Conservation (phyloP, 1,140 invertebrate species). For the Harpegnathos saltator region DNA sequence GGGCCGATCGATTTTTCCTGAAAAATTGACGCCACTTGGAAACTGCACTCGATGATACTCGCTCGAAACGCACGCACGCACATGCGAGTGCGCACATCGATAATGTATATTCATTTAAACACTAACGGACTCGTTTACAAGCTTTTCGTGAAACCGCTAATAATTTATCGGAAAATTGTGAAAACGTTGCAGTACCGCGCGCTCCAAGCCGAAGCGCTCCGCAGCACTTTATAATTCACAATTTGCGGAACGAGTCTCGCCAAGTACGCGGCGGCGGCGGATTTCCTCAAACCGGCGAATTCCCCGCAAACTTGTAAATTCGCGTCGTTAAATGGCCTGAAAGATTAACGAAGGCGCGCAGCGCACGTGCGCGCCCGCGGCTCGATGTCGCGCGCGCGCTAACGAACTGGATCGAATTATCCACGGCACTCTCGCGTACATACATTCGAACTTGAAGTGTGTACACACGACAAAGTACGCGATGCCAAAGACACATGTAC, state of each 20-base stretch:
- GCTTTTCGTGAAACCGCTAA: not conserved
- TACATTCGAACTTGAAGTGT: not conserved
- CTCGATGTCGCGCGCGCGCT: no score
- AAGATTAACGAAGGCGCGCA: not conserved
- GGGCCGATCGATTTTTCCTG: slow-evolving; percentile 9
- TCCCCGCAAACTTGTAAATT: not conserved
- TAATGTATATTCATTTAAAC: not conserved
- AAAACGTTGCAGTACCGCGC: not conserved
- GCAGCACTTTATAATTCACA: not conserved
- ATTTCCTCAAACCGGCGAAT: not conserved
- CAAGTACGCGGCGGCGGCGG: no score
- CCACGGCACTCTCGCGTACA: not conserved
- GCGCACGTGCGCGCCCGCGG: no score
- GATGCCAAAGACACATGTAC: no score
- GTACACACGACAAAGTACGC: no score
- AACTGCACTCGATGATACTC: not conserved
- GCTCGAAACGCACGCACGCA: not conserved
- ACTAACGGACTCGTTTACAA: not conserved
- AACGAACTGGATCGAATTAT: no score
- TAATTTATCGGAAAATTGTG: not conserved
- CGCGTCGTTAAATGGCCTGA: not conserved
- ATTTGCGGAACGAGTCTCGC: not conserved
- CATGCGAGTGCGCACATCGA: not conserved
- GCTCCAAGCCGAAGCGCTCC: not conserved
- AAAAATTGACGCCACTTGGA: slow-evolving; percentile 4